phyloP scores from a whole-genome alignment of 2,113 vertebrate genomes.

The Microcebus ravelobensis region DNA sequence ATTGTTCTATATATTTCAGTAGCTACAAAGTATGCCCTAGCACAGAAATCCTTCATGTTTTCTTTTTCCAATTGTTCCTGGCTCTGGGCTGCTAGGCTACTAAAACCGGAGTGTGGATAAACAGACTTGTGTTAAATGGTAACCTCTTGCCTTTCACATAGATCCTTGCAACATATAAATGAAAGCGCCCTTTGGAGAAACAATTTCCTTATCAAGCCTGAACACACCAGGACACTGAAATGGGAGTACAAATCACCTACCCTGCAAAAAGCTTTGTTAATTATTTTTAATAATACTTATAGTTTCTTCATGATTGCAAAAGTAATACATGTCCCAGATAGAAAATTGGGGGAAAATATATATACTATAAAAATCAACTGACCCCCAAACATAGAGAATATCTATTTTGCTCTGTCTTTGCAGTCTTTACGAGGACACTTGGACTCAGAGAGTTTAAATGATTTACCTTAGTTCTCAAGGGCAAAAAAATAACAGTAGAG shows the following conservation, averaged over 20 bases:
- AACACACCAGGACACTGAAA: constrained; percentile 25
- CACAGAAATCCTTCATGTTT: neutral
- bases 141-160: constrained; percentile 44
- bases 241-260: constrained; percentile 10
- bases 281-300: constrained; percentile 26
- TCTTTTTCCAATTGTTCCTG: neutral
- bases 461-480: neutral
- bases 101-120: neutral
- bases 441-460: neutral
- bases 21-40: neutral
- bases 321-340: neutral
- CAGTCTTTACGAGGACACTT: neutral
- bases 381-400: neutral
- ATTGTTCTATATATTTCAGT: neutral
- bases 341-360: constrained; percentile 2
- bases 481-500: neutral
- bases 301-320: constrained; percentile 38
- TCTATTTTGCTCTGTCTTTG: neutral
- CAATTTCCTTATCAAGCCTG: constrained; percentile 63
- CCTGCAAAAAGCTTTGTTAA: constrained; percentile 1
- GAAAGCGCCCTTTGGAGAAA: constrained; percentile 53
- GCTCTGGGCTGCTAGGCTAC: neutral
- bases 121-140: constrained; percentile 36
- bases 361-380: neutral
- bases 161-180: constrained; percentile 6